Percentiles rank a stretch among this genome's conserved stretches.
These are phyloP conservation scores for Drosophila ananassae DNA, from an alignment of 1,140 invertebrate species.

Conservation along the genomic window DNA sequence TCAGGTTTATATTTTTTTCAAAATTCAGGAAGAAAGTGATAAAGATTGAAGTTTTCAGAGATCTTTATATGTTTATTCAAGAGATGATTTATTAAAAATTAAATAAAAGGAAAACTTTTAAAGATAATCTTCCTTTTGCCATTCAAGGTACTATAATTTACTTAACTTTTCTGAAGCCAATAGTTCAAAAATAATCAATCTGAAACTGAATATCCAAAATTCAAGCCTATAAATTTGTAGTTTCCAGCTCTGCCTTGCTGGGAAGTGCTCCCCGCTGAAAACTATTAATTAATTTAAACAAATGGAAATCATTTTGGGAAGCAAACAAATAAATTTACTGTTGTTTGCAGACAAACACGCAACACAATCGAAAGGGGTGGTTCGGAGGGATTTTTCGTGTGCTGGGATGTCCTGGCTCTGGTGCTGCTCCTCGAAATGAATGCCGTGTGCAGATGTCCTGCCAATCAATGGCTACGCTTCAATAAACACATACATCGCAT, in stretches of 20 bases:
- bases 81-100: too few relatives aligned
- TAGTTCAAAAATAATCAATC: too few relatives aligned
- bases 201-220: too few relatives aligned
- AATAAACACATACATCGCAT: conserved; percentile 78
- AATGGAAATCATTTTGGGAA: conserved; percentile 58
- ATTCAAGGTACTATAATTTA: too few relatives aligned
- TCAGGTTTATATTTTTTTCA: too few relatives aligned
- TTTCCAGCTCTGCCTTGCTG: neutral
- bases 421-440: conserved; percentile 74
- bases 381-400: neutral
- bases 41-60: too few relatives aligned
- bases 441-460: conserved; percentile 84
- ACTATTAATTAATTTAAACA: conserved; percentile 74
- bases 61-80: too few relatives aligned
- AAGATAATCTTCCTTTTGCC: too few relatives aligned
- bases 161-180: too few relatives aligned
- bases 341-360: conserved; percentile 66
- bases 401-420: neutral
- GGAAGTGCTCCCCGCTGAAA: conserved; percentile 34
- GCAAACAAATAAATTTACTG: conserved; percentile 57
- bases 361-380: neutral
- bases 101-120: too few relatives aligned
- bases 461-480: conserved; percentile 84
- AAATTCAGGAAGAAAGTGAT: too few relatives aligned
- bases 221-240: neutral